Percentiles rank a stretch among this genome's conserved stretches.
These are phyloP conservation scores for Rhaphigaster nebulosa DNA, from an alignment of 2,888 invertebrate genomes.

Conservation along the genomic window DNA sequence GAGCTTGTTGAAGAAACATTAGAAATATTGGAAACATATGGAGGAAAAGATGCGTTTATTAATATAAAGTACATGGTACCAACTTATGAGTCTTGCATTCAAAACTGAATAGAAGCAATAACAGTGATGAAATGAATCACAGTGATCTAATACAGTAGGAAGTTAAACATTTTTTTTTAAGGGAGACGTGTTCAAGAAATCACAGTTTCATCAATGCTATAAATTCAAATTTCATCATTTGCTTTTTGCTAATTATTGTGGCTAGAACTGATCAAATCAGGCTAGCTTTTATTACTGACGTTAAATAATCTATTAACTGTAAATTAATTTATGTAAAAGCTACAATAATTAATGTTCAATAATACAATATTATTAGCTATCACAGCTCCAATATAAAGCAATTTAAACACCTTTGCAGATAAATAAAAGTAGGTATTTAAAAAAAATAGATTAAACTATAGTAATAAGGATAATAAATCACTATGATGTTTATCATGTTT, in stretches of 20 bases:
- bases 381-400: not conserved
- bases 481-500: not conserved
- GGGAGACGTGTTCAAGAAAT: not conserved
- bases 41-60: conserved; percentile 96
- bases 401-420: not conserved
- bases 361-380: not conserved
- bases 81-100: conserved; percentile 93
- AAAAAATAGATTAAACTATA: not conserved
- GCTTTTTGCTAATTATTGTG: no score
- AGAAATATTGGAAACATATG: conserved; percentile 90
- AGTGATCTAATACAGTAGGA: not conserved
- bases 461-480: not conserved
- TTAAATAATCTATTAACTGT: not conserved
- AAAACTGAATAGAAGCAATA: conserved; percentile 66
- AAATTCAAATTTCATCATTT: not conserved
- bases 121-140: not conserved
- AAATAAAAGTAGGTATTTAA: not conserved
- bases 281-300: not conserved
- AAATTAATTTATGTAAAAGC: not conserved
- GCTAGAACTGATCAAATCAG: not conserved
- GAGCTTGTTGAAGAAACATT: conserved; percentile 94
- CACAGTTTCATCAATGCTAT: not conserved
- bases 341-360: not conserved
- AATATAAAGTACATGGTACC: conserved; percentile 99
- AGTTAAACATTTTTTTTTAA: not conserved